phyloP scores from a whole-genome alignment of 2,888 invertebrate genomes.

The Ischnura elegans region DNA sequence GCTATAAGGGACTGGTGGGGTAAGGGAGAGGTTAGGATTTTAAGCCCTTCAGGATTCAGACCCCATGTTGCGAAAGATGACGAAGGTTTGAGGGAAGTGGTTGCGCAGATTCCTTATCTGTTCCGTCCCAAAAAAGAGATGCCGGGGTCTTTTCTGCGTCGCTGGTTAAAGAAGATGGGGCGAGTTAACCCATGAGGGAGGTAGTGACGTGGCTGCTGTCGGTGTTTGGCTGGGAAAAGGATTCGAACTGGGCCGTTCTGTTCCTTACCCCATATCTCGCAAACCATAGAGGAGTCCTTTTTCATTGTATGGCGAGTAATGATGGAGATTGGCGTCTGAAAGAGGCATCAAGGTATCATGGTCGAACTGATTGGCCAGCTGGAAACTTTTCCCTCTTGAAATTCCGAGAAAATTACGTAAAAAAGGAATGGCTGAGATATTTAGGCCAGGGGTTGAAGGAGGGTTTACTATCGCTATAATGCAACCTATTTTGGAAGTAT shows the following conservation, averaged over 20 bases:
- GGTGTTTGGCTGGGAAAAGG: not conserved
- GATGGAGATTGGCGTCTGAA: not conserved
- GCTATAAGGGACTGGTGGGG: too few species aligned
- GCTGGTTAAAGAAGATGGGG: not conserved
- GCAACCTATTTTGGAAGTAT: too few species aligned
- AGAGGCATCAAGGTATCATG: not conserved
- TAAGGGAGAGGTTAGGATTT: not conserved
- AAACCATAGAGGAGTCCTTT: not conserved
- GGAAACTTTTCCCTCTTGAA: not conserved
- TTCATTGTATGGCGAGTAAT: not conserved
- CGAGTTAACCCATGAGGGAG: not conserved
- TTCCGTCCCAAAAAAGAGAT: not conserved
- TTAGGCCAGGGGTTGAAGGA: not conserved
- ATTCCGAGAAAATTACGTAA: not conserved
- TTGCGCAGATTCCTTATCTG: constrained; percentile 6
- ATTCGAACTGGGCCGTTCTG: not conserved
- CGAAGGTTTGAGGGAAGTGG: not conserved
- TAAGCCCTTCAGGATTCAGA: not conserved
- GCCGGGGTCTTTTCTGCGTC: not conserved
- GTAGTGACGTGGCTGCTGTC: not conserved
- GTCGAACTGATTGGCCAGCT: not conserved
- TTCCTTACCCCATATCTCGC: not conserved
- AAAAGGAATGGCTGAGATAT: not conserved
- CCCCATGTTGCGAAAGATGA: not conserved
- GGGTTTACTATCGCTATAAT: not conserved